These are phyloP conservation scores for Drosophila ochracea DNA, from an alignment of 2,888 invertebrate genomes.

Conservation along the genomic window DNA sequence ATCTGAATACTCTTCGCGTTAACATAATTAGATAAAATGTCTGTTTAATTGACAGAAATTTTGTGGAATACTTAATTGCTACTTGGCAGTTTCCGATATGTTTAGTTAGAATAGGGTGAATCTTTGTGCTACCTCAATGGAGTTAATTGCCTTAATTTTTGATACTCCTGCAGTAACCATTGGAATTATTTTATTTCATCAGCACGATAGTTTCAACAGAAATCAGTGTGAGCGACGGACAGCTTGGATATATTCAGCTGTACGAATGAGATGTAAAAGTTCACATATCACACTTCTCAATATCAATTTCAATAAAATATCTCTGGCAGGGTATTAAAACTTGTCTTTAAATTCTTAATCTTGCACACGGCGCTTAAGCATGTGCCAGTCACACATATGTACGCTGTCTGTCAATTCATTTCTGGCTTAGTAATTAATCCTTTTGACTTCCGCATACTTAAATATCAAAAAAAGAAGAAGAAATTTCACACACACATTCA, in stretches of 20 bases:
- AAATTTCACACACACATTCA: slow-evolving; percentile 7
- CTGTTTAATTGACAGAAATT: neutral
- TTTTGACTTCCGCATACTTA: slow-evolving; percentile 39
- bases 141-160: neutral
- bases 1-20: slow-evolving; percentile 6
- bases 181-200: neutral
- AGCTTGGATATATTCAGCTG: neutral
- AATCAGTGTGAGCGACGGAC: too few relatives aligned
- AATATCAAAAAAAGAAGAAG: slow-evolving; percentile 4
- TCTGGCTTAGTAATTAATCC: slow-evolving; percentile 60
- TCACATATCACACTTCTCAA: neutral
- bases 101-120: neutral
- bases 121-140: neutral
- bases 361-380: slow-evolving; percentile 5
- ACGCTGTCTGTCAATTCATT: slow-evolving; percentile 28
- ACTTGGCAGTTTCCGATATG: neutral
- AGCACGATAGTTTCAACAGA: neutral
- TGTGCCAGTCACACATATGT: neutral
- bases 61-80: neutral
- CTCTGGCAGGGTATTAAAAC: neutral
- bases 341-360: slow-evolving; percentile 8
- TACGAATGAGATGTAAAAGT: neutral
- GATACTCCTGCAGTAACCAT: neutral
- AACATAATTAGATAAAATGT: neutral
- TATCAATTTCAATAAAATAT: neutral